Evolutionary conservation across 2,797 vertebrate genomes (phyloP), one percentile per base, ranked within the genome.

Genomic region (Sebastes nivosus): DNA sequence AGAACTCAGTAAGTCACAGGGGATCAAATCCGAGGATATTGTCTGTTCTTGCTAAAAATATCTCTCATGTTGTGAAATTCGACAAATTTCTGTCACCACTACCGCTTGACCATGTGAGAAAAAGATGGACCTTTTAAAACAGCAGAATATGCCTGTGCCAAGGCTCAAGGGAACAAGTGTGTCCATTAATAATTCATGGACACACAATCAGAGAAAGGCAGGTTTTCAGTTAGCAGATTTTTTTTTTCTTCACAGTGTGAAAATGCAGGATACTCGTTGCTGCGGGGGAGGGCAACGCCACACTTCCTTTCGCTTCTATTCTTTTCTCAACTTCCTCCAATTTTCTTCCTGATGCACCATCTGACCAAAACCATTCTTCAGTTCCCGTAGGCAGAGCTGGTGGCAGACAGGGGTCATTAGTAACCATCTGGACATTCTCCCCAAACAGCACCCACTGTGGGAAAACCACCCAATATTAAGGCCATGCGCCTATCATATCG

Each of bases 171-270:
- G 82, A 91, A 89, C 75, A 66, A 60, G 55, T 58, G 79, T 84
- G 20, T 46, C 71, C 70, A 92, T 95, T 93, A 94, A 94, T 94
- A 94, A 95, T 96, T 94, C 93, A 96, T 81, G 54, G 69, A 70
- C 80, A 85, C 67, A 88, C 90, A 94, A 93, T 92, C 83, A 84
- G 72, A 93, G 77, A 87, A 80, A 89, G 92, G 92, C 90, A 93
- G 85, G 87, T 91, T 95, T 93, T 95, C 94, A 95, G 91, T 93
- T 91, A 88, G 82, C 87, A 92, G 75, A 84, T 90, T 84, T 85
- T 87, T 68, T 77, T 72, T 67, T 52, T 54, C n/a, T 25, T 54
- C 50, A 54, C 25, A 29, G 80, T 86, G 83, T 85, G 81, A 88
- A 90, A 87, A 92, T 83, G 50, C 66, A 83, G 82, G 60, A 87